phyloP scores from a whole-genome alignment of 2,888 invertebrate species.

The Netelia fuscicornis region DNA sequence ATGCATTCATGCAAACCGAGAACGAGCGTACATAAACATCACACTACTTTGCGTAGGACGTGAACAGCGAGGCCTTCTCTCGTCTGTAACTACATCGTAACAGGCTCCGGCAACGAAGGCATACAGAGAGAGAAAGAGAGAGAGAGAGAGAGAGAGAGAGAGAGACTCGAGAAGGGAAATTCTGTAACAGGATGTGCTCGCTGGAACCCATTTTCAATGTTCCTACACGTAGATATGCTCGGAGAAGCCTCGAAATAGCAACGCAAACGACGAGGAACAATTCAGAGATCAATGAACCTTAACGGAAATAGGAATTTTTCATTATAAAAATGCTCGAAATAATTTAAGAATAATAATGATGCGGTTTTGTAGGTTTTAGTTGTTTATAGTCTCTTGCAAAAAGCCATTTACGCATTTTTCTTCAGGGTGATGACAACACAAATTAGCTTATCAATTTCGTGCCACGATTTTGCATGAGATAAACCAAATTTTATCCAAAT shows the following conservation, averaged over 20 bases:
- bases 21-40: slow-evolving; percentile 66
- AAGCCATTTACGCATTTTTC: too few species aligned
- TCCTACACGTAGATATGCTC: slow-evolving; percentile 1
- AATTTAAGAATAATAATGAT: too few species aligned
- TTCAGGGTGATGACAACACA: too few species aligned
- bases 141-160: slow-evolving; percentile 7
- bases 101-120: slow-evolving; percentile 19
- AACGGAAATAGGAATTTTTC: too few species aligned
- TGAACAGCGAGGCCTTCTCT: slow-evolving; percentile 51
- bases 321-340: too few species aligned
- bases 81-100: slow-evolving; percentile 57
- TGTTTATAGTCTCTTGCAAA: too few species aligned
- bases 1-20: slow-evolving; percentile 34
- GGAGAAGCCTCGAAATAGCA: slow-evolving; percentile 16
- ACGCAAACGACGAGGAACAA: neutral
- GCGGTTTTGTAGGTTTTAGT: too few species aligned
- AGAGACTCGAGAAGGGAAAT: slow-evolving; percentile 30
- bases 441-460: too few species aligned
- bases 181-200: slow-evolving; percentile 54
- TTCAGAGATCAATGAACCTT: slow-evolving; percentile 7
- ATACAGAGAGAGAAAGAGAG: neutral
- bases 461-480: too few species aligned
- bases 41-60: slow-evolving; percentile 69
- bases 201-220: slow-evolving; percentile 26
- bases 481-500: too few species aligned